Evolutionary conservation across 1,140 invertebrate genomes (phyloP).

Genomic region (Mactra quadrangularis): DNA sequence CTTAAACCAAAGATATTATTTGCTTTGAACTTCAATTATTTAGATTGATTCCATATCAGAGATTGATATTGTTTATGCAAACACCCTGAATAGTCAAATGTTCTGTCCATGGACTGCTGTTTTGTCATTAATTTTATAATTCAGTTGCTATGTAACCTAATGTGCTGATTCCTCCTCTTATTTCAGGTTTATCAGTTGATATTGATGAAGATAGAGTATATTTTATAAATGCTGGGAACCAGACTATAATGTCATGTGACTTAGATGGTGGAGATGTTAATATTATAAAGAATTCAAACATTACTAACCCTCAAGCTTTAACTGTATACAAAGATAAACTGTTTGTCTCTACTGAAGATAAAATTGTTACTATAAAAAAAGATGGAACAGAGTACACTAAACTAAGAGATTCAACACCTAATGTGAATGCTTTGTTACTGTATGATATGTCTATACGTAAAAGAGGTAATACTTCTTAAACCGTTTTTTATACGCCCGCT

Average conservation of each 20-base stretch:
- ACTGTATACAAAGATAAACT: slow-evolving; percentile 86
- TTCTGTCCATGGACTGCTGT: too few species aligned
- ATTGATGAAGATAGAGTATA: slow-evolving; percentile 83
- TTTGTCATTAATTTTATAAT: background rate
- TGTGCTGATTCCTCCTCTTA: background rate
- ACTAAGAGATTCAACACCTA: slow-evolving; percentile 87
- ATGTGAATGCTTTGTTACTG: slow-evolving; percentile 88
- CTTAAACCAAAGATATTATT: too few species aligned
- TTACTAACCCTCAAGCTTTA: slow-evolving; percentile 82
- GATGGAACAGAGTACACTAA: slow-evolving; percentile 59
- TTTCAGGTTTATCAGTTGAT: slow-evolving; percentile 83
- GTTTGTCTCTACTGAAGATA: slow-evolving; percentile 85
- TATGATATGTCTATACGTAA: slow-evolving; percentile 86
- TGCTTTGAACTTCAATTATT: too few species aligned
- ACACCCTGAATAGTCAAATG: too few species aligned
- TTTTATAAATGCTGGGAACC: slow-evolving; percentile 85
- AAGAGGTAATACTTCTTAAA: too few species aligned
- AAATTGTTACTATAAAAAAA: slow-evolving; percentile 35
- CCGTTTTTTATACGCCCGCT: too few species aligned
- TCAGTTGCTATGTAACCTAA: background rate
- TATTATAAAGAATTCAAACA: slow-evolving; percentile 72
- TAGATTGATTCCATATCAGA: too few species aligned
- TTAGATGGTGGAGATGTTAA: slow-evolving; percentile 84
- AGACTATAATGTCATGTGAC: slow-evolving; percentile 87
- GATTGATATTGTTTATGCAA: too few species aligned